phyloP scores from a whole-genome alignment of 2,113 vertebrate species.

The Mandrillus leucophaeus region DNA sequence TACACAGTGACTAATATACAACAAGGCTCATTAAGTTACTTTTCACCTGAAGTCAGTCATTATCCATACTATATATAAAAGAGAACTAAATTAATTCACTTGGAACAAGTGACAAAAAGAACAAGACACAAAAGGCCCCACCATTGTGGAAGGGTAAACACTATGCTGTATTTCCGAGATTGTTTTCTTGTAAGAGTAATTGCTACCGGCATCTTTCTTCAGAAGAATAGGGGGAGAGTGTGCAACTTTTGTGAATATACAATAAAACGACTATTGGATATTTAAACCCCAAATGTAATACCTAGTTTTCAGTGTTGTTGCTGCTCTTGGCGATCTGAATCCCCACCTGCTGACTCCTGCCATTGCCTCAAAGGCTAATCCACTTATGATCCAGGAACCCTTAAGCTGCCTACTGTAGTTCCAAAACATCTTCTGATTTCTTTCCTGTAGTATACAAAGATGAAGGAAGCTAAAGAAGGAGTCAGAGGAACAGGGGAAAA shows the following conservation, averaged over 20 bases:
- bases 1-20: neutral
- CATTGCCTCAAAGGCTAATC: slow-evolving; percentile 66
- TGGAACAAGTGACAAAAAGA: neutral
- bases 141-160: neutral
- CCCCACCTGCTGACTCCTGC: slow-evolving; percentile 57
- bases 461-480: slow-evolving; percentile 64
- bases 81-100: slow-evolving; percentile 5
- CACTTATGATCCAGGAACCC: slow-evolving; percentile 57
- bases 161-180: neutral
- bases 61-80: slow-evolving; percentile 12
- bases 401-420: slow-evolving; percentile 62
- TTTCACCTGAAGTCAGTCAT: slow-evolving; percentile 18
- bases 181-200: neutral
- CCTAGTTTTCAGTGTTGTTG: slow-evolving; percentile 58
- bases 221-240: neutral
- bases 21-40: slow-evolving; percentile 5
- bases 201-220: neutral
- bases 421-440: slow-evolving; percentile 57
- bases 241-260: neutral
- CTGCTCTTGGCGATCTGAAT: slow-evolving; percentile 61
- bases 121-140: neutral
- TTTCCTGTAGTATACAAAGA: slow-evolving; percentile 60
- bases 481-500: slow-evolving; percentile 55
- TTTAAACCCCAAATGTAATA: slow-evolving; percentile 61
- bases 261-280: slow-evolving; percentile 44